A percentile compares a stretch with the other conserved stretches of the same genome.
Conservation (phyloP, 2,113 vertebrate genomes). For the Cynoglossus semilaevis region DNA sequence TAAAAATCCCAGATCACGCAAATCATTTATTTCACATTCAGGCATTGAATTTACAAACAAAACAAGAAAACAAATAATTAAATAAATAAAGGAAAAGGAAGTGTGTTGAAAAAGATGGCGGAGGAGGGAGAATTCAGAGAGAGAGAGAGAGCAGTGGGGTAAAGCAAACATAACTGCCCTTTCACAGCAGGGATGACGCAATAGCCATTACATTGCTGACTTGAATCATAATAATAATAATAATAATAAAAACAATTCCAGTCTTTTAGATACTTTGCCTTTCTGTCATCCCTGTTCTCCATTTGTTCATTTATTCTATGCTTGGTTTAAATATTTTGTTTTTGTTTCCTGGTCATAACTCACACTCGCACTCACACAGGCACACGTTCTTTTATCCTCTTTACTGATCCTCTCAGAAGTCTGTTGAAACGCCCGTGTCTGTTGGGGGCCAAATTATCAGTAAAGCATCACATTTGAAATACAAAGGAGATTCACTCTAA, state of each 20-base stretch:
- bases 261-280: slow-evolving; percentile 10
- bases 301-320: slow-evolving; percentile 21
- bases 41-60: too few species aligned
- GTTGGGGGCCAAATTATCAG: too few species aligned
- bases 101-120: slow-evolving; percentile 8
- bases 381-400: slow-evolving; percentile 5
- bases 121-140: neutral
- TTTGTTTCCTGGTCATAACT: slow-evolving; percentile 34
- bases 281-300: neutral
- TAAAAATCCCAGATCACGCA: slow-evolving; percentile 18
- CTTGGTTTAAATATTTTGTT: slow-evolving; percentile 24
- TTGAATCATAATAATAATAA: too few species aligned
- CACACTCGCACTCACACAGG: slow-evolving; percentile 23
- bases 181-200: slow-evolving; percentile 35
- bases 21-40: too few species aligned
- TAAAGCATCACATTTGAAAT: too few species aligned
- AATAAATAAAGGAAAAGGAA: too few species aligned
- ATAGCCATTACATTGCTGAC: too few species aligned
- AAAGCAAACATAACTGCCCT: slow-evolving; percentile 51
- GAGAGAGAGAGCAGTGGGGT: slow-evolving; percentile 3
- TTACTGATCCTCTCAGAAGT: neutral
- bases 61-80: too few species aligned
- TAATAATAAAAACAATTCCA: too few species aligned
- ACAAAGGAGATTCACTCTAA: too few species aligned
- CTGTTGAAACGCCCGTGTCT: too few species aligned